These are phyloP conservation scores for Syngnathus floridae DNA, from an alignment of 2,113 vertebrate species.

Conservation along the genomic window DNA sequence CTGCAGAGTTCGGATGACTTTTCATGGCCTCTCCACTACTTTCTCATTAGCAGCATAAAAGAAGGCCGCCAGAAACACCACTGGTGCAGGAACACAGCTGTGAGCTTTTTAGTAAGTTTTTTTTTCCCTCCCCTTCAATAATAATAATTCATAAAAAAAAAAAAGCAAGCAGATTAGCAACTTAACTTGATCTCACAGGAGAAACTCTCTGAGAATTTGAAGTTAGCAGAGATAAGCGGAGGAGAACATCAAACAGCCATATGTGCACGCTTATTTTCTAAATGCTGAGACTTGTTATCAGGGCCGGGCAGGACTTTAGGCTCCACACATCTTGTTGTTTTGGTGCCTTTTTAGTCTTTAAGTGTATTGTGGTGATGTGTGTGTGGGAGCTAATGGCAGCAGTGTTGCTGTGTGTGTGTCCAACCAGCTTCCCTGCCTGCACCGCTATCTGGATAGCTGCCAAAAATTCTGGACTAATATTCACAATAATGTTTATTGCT, in stretches of 20 bases:
- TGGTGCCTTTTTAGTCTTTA: slow-evolving; percentile 58
- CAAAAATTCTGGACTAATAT: slow-evolving; percentile 67
- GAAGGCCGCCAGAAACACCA: slow-evolving; percentile 36
- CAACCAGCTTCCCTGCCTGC: slow-evolving; percentile 43
- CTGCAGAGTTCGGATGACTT: slow-evolving; percentile 30
- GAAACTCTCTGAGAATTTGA: slow-evolving; percentile 62
- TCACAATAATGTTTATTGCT: slow-evolving; percentile 59
- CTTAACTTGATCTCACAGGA: slow-evolving; percentile 65
- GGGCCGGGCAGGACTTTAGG: slow-evolving; percentile 69
- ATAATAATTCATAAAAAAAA: slow-evolving; percentile 42
- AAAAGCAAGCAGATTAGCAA: slow-evolving; percentile 66
- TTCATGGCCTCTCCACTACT: slow-evolving; percentile 35
- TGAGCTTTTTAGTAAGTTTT: slow-evolving; percentile 39
- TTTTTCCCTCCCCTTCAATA: slow-evolving; percentile 49
- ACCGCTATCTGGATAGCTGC: slow-evolving; percentile 59
- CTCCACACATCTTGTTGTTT: slow-evolving; percentile 68
- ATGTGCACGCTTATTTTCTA: slow-evolving; percentile 82
- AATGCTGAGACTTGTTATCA: slow-evolving; percentile 83
- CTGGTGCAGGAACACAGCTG: slow-evolving; percentile 36
- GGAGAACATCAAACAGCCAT: slow-evolving; percentile 78
- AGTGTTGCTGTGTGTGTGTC: slow-evolving; percentile 43
- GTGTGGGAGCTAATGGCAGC: slow-evolving; percentile 41
- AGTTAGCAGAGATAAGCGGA: slow-evolving; percentile 68
- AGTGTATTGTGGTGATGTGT: slow-evolving; percentile 45
- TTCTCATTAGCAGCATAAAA: slow-evolving; percentile 59